Evolutionary conservation across 2,113 vertebrate species (phyloP).

Genomic region (Pholis gunnellus): DNA sequence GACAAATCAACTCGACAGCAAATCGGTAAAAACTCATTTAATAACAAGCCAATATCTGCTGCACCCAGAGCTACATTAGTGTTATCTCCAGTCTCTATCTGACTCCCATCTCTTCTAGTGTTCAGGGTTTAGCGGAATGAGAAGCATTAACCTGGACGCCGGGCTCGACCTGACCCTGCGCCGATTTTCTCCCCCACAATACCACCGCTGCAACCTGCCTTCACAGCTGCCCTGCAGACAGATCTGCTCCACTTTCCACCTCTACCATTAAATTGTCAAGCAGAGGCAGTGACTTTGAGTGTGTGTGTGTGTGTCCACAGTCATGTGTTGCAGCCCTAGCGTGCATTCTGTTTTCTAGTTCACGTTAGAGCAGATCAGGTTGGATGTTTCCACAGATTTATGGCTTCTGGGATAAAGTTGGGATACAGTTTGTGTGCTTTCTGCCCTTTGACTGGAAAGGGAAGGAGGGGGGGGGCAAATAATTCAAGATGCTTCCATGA

Average conservation of each 20-base stretch:
- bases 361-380: background rate
- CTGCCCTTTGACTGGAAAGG: conserved; percentile 7
- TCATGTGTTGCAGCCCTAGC: background rate
- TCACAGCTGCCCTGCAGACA: conserved; percentile 71
- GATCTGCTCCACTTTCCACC: conserved; percentile 79
- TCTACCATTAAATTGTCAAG: conserved; percentile 63
- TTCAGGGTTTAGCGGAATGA: conserved; percentile 54
- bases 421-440: conserved; percentile 6
- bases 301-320: background rate
- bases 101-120: conserved; percentile 26
- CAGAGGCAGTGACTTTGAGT: conserved; percentile 45
- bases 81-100: conserved; percentile 24
- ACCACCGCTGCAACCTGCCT: conserved; percentile 58
- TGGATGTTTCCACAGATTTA: background rate
- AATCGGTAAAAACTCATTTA: conserved; percentile 63
- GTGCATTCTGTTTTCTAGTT: background rate
- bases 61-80: conserved; percentile 29
- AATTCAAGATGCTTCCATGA: background rate
- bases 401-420: background rate
- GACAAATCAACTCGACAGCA: conserved; percentile 43
- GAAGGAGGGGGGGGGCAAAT: background rate
- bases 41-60: conserved; percentile 53
- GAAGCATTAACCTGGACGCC: conserved; percentile 58
- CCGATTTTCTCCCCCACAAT: conserved; percentile 43
- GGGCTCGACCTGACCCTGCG: conserved; percentile 61